Conservation (phyloP, 2,113 vertebrate species). For the Cheilinus undulatus region DNA sequence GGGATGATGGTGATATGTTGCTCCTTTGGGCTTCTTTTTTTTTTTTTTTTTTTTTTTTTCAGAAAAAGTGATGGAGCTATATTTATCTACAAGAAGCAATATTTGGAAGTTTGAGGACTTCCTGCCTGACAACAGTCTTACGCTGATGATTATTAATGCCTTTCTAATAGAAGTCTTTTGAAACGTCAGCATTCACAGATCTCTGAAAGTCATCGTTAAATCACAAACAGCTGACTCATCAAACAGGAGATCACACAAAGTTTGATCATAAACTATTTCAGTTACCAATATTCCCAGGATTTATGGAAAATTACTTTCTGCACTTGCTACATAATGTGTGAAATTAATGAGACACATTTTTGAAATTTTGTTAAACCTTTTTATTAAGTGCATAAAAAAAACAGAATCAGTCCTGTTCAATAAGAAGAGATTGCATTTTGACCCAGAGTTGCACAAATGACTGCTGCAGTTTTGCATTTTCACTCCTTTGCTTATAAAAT, state of each 20-base stretch:
- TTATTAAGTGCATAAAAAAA: too few relatives aligned
- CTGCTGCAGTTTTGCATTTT: too few relatives aligned
- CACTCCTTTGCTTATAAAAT: too few relatives aligned
- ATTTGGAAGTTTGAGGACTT: conserved; percentile 45
- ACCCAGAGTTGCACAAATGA: too few relatives aligned
- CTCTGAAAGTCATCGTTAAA: background rate
- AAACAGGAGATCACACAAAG: background rate
- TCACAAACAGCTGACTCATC: background rate
- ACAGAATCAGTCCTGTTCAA: too few relatives aligned
- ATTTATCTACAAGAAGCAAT: conserved; percentile 67
- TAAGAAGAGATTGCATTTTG: too few relatives aligned
- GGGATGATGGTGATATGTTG: conserved; percentile 47
- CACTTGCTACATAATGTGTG: background rate
- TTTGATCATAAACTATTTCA: background rate
- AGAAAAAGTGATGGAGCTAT: conserved; percentile 58
- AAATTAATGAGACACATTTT: background rate
- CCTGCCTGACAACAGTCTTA: conserved; percentile 45
- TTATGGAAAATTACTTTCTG: background rate
- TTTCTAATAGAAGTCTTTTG: conserved; percentile 32
- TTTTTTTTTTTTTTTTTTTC: conserved; percentile 26
- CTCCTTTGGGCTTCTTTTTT: conserved; percentile 54
- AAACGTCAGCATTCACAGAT: conserved; percentile 26
- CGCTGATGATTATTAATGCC: conserved; percentile 20
- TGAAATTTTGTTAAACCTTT: background rate
- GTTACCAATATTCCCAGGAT: background rate